phyloP scores from a whole-genome alignment of 2,888 invertebrate genomes.

The Drosophila acutilabella region DNA sequence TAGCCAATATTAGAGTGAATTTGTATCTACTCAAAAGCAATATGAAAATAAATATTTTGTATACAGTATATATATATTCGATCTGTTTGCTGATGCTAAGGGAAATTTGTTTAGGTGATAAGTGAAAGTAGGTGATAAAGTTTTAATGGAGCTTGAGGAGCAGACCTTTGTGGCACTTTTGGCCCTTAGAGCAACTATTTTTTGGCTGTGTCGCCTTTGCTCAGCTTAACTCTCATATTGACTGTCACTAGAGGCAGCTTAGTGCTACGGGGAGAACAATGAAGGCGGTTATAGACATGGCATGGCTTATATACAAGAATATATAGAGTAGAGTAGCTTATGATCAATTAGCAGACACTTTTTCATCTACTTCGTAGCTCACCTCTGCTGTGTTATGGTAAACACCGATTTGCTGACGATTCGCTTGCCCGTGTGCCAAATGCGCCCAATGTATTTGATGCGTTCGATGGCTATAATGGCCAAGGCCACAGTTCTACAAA shows the following conservation, averaged over 20 bases:
- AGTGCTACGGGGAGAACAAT: conserved; percentile 61
- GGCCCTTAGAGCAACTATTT: conserved; percentile 53
- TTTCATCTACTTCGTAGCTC: conserved; percentile 34
- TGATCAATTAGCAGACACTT: background rate
- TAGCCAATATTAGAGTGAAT: conserved; percentile 48
- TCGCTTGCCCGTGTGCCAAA: conserved; percentile 88
- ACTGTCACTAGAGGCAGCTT: conserved; percentile 80
- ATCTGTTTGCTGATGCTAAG: conserved; percentile 22
- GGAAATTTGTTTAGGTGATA: conserved; percentile 10
- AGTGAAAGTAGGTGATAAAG: conserved; percentile 27
- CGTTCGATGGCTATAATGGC: conserved; percentile 87
- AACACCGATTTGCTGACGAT: conserved; percentile 86
- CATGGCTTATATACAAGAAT: conserved; percentile 57
- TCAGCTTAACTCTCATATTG: conserved; percentile 82
- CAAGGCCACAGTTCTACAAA: conserved; percentile 86
- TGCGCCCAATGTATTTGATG: conserved; percentile 88
- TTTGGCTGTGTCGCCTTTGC: conserved; percentile 67
- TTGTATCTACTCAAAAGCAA: conserved; percentile 19
- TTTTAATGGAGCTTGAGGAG: conserved; percentile 21
- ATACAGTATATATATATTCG: background rate
- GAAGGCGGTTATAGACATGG: conserved; percentile 43
- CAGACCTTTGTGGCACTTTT: conserved; percentile 61
- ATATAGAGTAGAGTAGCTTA: conserved; percentile 2
- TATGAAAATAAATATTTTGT: conserved; percentile 5
- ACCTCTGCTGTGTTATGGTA: conserved; percentile 84